A percentile compares a stretch with the other conserved stretches of the same genome.
Conservation (phyloP, 2,888 invertebrate species). For the Vesta saturnalis region DNA sequence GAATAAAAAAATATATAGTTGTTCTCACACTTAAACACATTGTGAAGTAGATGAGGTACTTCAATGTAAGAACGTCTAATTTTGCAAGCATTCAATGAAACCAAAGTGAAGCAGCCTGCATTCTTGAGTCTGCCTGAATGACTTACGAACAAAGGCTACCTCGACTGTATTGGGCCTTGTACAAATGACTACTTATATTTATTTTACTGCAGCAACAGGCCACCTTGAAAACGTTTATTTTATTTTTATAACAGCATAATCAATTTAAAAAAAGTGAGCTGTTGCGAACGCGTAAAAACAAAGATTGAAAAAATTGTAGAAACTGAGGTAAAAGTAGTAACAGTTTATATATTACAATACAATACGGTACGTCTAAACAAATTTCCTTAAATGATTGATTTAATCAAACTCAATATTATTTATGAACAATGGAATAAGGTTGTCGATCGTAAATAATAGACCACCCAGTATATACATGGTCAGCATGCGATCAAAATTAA, state of each 20-base stretch:
- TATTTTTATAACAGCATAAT: not conserved
- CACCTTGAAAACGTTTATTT: slow-evolving; percentile 41
- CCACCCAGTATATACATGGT: slow-evolving; percentile 3
- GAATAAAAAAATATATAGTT: not conserved
- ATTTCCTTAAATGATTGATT: too few species aligned
- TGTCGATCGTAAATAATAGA: not conserved
- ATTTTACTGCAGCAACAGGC: slow-evolving; percentile 41
- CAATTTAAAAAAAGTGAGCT: not conserved
- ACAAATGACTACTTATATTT: slow-evolving; percentile 44
- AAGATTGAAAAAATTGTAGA: too few species aligned
- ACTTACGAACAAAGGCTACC: slow-evolving; percentile 47
- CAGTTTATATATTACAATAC: too few species aligned
- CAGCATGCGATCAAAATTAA: not conserved
- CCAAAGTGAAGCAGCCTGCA: slow-evolving; percentile 41
- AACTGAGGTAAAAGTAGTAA: too few species aligned
- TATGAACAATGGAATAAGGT: not conserved
- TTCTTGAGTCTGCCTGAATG: slow-evolving; percentile 47
- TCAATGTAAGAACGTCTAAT: slow-evolving; percentile 32
- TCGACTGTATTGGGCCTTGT: slow-evolving; percentile 40
- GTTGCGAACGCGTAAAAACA: not conserved
- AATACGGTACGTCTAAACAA: too few species aligned
- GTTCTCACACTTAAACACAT: slow-evolving; percentile 20
- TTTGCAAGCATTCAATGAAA: slow-evolving; percentile 38
- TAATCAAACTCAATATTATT: not conserved
- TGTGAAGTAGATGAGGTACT: slow-evolving; percentile 19